Evolutionary conservation across 2,113 vertebrate species (phyloP).

Genomic region (Amphiprion percula): DNA sequence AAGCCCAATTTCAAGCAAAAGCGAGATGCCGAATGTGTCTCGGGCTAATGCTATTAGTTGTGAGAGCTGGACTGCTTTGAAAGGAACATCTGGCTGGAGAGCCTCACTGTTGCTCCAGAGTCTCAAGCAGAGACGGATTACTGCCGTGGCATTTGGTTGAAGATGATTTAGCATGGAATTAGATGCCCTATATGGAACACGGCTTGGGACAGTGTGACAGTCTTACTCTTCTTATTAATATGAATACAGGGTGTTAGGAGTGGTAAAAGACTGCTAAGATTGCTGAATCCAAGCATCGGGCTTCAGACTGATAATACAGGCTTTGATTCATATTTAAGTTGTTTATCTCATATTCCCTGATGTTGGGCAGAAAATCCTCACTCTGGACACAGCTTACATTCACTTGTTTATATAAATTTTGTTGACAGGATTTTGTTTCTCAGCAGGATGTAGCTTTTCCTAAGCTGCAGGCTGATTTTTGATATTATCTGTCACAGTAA

Average conservation of each 20-base stretch:
- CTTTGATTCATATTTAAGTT: constrained; percentile 64
- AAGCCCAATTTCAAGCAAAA: constrained; percentile 53
- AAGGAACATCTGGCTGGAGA: constrained; percentile 77
- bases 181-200: constrained; percentile 65
- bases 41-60: constrained; percentile 71
- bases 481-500: constrained; percentile 12
- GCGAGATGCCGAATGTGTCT: constrained; percentile 59
- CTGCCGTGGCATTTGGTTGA: constrained; percentile 68
- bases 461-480: constrained; percentile 22
- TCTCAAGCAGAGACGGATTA: constrained; percentile 73
- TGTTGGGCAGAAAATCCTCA: constrained; percentile 20
- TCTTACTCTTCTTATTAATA: constrained; percentile 39
- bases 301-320: constrained; percentile 51
- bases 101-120: constrained; percentile 66
- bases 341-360: constrained; percentile 48
- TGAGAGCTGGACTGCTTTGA: constrained; percentile 69
- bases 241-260: constrained; percentile 51
- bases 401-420: constrained; percentile 14
- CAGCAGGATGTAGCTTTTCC: constrained; percentile 7
- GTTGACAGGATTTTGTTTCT: constrained; percentile 26
- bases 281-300: constrained; percentile 49
- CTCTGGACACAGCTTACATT: constrained; percentile 21
- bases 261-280: constrained; percentile 38
- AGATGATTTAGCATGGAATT: constrained; percentile 78
- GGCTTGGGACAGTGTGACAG: constrained; percentile 57